A percentile compares a stretch with the other conserved stretches of the same genome.
phyloP scores from a whole-genome alignment of 2,797 vertebrate species.

The Pseudomugil gertrudae region DNA sequence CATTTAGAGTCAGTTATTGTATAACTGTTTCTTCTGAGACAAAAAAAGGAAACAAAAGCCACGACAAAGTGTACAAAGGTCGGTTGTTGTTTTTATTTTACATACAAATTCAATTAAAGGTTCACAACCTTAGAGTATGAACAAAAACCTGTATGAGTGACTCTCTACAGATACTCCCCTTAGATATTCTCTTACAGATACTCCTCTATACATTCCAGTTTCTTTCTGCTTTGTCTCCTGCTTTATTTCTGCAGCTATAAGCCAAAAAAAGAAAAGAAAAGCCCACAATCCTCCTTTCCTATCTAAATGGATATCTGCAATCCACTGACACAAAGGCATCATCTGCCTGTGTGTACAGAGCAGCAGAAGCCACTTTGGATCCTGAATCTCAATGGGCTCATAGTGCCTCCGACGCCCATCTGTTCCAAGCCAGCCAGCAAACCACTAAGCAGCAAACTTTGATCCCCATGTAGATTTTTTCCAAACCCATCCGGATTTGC shows the following conservation, averaged over 20 bases:
- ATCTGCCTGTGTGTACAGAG: conserved; percentile 80
- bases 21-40: conserved; percentile 55
- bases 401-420: conserved; percentile 84
- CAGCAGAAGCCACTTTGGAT: conserved; percentile 85
- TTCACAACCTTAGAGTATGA: too few species aligned
- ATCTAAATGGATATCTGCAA: conserved; percentile 79
- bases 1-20: conserved; percentile 23
- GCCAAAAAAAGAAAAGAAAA: conserved; percentile 52
- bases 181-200: too few species aligned
- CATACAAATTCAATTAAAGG: conserved; percentile 69
- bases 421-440: conserved; percentile 82
- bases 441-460: conserved; percentile 84
- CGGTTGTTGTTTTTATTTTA: conserved; percentile 70
- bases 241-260: conserved; percentile 61
- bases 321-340: conserved; percentile 79
- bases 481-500: conserved; percentile 84
- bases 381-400: conserved; percentile 84
- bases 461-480: conserved; percentile 84
- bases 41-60: conserved; percentile 47
- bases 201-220: conserved; percentile 63
- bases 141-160: conserved; percentile 61
- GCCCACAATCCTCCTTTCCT: conserved; percentile 65
- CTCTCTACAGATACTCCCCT: conserved; percentile 49
- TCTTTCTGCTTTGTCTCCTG: conserved; percentile 66
- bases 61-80: conserved; percentile 60